Conservation (phyloP, 2,797 vertebrate genomes). For the Enteromius radiatus region DNA sequence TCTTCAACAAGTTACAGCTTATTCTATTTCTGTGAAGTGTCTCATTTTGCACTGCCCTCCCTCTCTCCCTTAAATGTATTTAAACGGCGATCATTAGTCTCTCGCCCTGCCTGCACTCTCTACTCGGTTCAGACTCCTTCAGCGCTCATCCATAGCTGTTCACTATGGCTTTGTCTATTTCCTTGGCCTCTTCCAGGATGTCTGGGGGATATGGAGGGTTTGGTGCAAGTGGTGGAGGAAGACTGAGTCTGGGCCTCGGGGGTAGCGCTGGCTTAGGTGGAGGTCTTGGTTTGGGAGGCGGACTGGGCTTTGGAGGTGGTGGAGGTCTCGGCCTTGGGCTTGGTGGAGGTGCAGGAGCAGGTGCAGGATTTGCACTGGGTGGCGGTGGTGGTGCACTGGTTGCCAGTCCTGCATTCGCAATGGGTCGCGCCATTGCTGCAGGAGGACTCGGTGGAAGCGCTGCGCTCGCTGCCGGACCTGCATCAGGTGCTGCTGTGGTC, state of each 20-base stretch:
- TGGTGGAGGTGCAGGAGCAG: slow-evolving; percentile 53
- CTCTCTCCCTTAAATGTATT: slow-evolving; percentile 43
- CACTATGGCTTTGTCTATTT: slow-evolving; percentile 57
- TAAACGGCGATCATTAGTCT: slow-evolving; percentile 33
- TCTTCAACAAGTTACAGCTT: slow-evolving; percentile 15
- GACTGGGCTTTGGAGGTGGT: slow-evolving; percentile 40
- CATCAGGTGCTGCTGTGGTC: slow-evolving; percentile 42
- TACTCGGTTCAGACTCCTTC: slow-evolving; percentile 28
- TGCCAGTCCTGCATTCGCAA: slow-evolving; percentile 68
- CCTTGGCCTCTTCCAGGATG: slow-evolving; percentile 56
- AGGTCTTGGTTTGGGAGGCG: slow-evolving; percentile 43
- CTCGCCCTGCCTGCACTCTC: slow-evolving; percentile 25
- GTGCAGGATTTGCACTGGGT: slow-evolving; percentile 52
- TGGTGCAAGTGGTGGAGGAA: slow-evolving; percentile 34
- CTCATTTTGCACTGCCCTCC: slow-evolving; percentile 30
- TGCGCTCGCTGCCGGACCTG: slow-evolving; percentile 57
- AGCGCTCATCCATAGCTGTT: slow-evolving; percentile 39
- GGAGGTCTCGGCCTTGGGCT: slow-evolving; percentile 42
- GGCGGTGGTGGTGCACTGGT: slow-evolving; percentile 56
- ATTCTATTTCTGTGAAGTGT: neutral
- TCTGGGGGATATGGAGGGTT: slow-evolving; percentile 47
- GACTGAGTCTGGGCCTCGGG: slow-evolving; percentile 37
- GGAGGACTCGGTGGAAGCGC: slow-evolving; percentile 66
- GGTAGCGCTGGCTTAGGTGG: slow-evolving; percentile 38
- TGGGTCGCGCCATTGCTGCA: slow-evolving; percentile 67